Base-by-base conservation (phyloP, 2,113 vertebrate genomes). In the Narcine bancroftii region DNA sequence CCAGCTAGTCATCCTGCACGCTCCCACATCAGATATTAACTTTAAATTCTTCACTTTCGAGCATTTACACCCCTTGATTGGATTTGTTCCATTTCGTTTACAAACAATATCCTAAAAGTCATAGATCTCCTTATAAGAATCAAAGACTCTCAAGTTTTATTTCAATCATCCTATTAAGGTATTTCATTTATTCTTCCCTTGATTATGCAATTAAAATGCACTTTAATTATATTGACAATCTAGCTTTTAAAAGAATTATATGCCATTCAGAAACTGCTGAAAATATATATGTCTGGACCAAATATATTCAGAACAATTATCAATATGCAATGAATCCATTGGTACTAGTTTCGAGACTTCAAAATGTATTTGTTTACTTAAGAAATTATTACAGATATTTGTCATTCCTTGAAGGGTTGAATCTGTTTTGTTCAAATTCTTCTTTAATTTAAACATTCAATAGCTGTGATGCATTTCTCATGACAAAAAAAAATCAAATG, bases 171-270 rank as follows among this genome's bases (percentile, higher is more conserved):
- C 10, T 26, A 33, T 29, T 53, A 17, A 6, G 47, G 15, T 13
- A 11, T 53, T 83, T 29, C 79, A 83, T 83, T 26, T 53, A 83
- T 33, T 53, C 53, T 53, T 83, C 26, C 79, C 24, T 53, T 83
- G 45, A 53, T 53, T 83, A 53, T 50, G 9, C 33, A 33, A 50
- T 53, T 47, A 83, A 83, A 83, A 33, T 83, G 79, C 24, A 15
- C 79, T 83, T 83, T 83, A 83, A 53, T 53, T 83, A 83, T 83
- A 53, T 10, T 83, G 79, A 53, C 26, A 33, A 47, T 81, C 75
- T 36, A 77, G 36, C 24, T 81, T 81, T 47, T 50, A 81, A 50
- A 50, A 81, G 42, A 81, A 66, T 10, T 33, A 53, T 83, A 29
- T 26, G 5, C 53, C 26, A 33, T 83, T 53, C 47, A 29, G 45